Evolutionary conservation across 1,140 invertebrate species (phyloP).

Genomic region (Hestina assimilis): DNA sequence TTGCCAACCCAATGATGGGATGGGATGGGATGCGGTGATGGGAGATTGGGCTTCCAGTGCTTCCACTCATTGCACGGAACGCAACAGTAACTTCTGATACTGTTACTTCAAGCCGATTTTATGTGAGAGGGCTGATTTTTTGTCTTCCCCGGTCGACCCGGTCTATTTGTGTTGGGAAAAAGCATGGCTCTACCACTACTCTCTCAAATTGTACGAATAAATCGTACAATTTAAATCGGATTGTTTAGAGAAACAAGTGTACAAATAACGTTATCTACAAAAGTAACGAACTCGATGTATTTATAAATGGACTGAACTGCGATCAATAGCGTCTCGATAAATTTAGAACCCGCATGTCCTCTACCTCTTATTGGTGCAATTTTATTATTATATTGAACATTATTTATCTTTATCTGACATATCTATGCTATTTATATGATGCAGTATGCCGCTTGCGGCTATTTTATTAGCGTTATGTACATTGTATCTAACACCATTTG

Average conservation of each 20-base stretch:
- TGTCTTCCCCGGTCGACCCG: too few species aligned
- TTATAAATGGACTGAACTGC: constrained; percentile 9
- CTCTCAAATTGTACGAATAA: too few species aligned
- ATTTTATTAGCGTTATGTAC: background rate
- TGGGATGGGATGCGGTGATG: too few species aligned
- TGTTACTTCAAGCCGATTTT: too few species aligned
- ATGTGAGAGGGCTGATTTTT: too few species aligned
- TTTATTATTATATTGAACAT: background rate
- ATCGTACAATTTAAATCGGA: constrained; percentile 2
- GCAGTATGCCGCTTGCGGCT: background rate
- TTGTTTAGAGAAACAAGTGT: constrained; percentile 3
- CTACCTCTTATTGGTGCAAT: constrained; percentile 3
- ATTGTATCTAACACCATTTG: background rate
- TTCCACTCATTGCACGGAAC: too few species aligned
- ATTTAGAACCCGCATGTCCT: constrained; percentile 5
- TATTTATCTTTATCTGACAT: constrained; percentile 5
- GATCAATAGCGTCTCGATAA: constrained; percentile 6
- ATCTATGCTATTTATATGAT: constrained; percentile 3
- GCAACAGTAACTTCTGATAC: too few species aligned
- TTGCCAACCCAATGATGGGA: too few species aligned
- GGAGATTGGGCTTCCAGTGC: too few species aligned
- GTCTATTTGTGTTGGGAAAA: too few species aligned
- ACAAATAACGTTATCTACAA: constrained; percentile 14
- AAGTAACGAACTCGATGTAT: constrained; percentile 6
- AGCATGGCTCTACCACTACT: too few species aligned